Conservation (phyloP, 2,888 invertebrate species). For the Cabera pusaria region DNA sequence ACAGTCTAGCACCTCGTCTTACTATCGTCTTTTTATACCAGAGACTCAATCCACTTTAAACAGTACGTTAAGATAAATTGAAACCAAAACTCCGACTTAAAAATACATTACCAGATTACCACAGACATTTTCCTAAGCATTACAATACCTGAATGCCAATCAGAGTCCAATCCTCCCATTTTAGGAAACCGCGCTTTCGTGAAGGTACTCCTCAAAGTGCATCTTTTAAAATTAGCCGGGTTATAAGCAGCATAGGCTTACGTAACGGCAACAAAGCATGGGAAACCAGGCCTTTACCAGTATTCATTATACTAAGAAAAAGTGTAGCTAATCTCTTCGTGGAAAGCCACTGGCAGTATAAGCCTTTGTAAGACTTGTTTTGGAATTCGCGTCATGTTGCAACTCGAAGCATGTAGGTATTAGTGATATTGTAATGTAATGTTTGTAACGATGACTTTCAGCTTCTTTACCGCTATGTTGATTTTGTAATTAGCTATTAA, state of each 20-base stretch:
- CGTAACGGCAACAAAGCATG: slow-evolving; percentile 19
- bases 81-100: slow-evolving; percentile 11
- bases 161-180: slow-evolving; percentile 3
- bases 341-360: slow-evolving; percentile 17
- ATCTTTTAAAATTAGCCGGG: slow-evolving; percentile 7
- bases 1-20: too few relatives aligned
- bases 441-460: not conserved
- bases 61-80: too few relatives aligned
- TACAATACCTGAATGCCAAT: slow-evolving; percentile 17
- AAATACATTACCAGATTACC: slow-evolving; percentile 14
- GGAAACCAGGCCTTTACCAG: slow-evolving; percentile 21
- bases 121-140: slow-evolving; percentile 8
- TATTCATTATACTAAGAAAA: slow-evolving; percentile 28
- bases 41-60: too few relatives aligned
- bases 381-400: slow-evolving; percentile 8
- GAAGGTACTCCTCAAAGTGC: not conserved
- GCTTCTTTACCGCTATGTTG: not conserved
- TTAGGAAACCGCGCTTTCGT: slow-evolving; percentile 6
- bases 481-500: too few relatives aligned
- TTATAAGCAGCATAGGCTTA: slow-evolving; percentile 1
- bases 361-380: slow-evolving; percentile 10
- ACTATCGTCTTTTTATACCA: too few relatives aligned
- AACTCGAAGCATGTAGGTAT: slow-evolving; percentile 1
- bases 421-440: not conserved
- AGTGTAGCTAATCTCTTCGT: slow-evolving; percentile 32